Evolutionary conservation across 2,888 invertebrate genomes (phyloP).

Genomic region (Cheiracanthium punctorium): DNA sequence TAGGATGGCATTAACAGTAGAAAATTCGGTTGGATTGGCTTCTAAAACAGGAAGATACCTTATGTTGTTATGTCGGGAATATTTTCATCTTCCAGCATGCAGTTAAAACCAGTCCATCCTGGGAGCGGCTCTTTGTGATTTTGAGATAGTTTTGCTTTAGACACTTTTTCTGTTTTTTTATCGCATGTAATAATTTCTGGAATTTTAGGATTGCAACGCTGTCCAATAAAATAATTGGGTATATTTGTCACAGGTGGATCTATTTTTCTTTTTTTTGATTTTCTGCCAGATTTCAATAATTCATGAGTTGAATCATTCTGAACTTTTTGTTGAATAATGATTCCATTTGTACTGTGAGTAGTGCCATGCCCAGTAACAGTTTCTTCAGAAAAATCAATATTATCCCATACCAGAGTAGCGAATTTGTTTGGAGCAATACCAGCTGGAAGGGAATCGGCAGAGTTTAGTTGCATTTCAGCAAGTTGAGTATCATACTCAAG

Average conservation of each 20-base stretch:
- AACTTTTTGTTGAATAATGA: background rate
- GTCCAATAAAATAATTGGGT: background rate
- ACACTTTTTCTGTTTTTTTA: background rate
- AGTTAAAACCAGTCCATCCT: conserved; percentile 4
- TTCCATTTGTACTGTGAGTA: background rate
- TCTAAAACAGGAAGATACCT: background rate
- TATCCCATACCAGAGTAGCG: conserved; percentile 17
- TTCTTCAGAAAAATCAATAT: conserved; percentile 7
- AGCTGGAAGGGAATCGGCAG: background rate
- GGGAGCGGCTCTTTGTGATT: background rate
- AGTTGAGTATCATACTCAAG: conserved; percentile 10
- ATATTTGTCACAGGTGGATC: background rate
- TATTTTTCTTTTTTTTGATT: background rate
- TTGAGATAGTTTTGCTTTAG: background rate
- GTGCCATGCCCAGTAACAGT: conserved; percentile 2
- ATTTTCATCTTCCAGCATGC: no score
- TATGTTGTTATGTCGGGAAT: background rate
- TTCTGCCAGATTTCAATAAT: background rate
- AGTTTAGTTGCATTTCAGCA: background rate
- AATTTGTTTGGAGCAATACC: background rate
- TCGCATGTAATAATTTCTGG: background rate
- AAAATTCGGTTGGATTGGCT: background rate
- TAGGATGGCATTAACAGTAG: background rate
- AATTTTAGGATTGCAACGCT: background rate
- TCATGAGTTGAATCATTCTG: no score